These are phyloP conservation scores for Caenorhabditis macrosperma DNA, from an alignment of 2,888 invertebrate genomes.

Conservation along the genomic window DNA sequence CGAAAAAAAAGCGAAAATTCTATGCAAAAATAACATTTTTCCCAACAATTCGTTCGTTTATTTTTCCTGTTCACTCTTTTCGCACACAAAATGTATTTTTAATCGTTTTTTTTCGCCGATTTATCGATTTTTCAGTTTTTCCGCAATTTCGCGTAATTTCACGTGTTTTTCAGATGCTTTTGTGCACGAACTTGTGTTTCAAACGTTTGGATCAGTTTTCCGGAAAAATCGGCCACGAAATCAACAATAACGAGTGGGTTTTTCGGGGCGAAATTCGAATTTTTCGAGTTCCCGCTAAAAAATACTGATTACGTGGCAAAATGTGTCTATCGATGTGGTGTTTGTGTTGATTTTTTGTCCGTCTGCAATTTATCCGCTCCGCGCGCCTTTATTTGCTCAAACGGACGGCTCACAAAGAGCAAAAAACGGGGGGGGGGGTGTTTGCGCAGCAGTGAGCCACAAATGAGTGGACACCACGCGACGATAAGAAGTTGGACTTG, in stretches of 20 bases:
- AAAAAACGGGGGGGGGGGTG: no score
- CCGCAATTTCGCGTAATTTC: neutral
- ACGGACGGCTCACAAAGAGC: no score
- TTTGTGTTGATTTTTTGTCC: neutral
- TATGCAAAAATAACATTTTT: conserved; percentile 7
- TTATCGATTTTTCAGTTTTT: neutral
- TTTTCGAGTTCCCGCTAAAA: neutral
- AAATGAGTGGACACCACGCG: conserved; percentile 25
- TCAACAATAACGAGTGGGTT: conserved; percentile 73
- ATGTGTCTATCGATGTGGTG: neutral
- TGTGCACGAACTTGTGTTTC: conserved; percentile 73
- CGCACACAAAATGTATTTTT: neutral
- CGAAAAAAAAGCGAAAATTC: neutral
- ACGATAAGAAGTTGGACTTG: conserved; percentile 26
- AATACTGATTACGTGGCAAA: conserved; percentile 17
- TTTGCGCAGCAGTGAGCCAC: neutral
- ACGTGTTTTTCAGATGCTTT: conserved; percentile 59
- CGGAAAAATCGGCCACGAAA: conserved; percentile 65
- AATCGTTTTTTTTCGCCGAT: neutral
- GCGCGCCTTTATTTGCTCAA: conserved; percentile 29
- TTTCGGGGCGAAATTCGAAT: neutral
- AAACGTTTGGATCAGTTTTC: conserved; percentile 68
- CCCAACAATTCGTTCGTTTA: neutral
- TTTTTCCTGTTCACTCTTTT: neutral
- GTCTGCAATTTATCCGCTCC: neutral